A percentile compares a stretch with the other conserved stretches of the same genome.
These are phyloP conservation scores for Scaptomyza tumidula DNA, from an alignment of 2,888 invertebrate genomes.

Conservation along the genomic window DNA sequence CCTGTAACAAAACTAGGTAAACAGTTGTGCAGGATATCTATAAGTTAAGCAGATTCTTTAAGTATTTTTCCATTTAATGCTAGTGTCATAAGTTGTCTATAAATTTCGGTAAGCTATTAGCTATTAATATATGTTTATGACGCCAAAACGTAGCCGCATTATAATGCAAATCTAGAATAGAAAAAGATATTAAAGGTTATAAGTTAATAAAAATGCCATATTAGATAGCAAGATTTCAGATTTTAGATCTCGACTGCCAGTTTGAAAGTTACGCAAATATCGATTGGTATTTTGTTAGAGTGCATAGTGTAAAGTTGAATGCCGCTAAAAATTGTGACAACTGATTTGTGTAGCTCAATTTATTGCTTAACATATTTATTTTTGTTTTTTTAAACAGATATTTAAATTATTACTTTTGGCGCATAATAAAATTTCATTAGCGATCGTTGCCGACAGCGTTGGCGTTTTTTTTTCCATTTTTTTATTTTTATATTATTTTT, in stretches of 20 bases:
- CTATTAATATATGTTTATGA: constrained; percentile 44
- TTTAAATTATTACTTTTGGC: constrained; percentile 75
- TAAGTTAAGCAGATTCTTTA: neutral
- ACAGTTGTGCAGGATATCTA: too few relatives aligned
- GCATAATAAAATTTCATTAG: constrained; percentile 79
- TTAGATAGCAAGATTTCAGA: neutral
- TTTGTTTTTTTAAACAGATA: constrained; percentile 76
- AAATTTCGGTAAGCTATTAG: constrained; percentile 1
- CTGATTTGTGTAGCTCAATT: constrained; percentile 65
- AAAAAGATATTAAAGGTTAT: constrained; percentile 12
- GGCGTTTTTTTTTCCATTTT: constrained; percentile 56
- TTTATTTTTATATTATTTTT: neutral
- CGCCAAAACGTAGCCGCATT: constrained; percentile 44
- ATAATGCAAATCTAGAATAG: constrained; percentile 46
- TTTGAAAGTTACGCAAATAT: neutral
- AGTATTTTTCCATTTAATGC: neutral
- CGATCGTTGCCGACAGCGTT: constrained; percentile 51
- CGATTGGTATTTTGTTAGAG: neutral
- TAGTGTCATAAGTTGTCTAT: neutral
- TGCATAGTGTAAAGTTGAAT: constrained; percentile 1
- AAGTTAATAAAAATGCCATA: neutral
- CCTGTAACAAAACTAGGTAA: neutral
- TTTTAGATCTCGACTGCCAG: too few relatives aligned
- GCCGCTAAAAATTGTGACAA: constrained; percentile 49
- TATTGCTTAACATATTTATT: constrained; percentile 70